Base-by-base conservation (phyloP, 2,888 invertebrate genomes). In the Drosophila pseudotalamancana region DNA sequence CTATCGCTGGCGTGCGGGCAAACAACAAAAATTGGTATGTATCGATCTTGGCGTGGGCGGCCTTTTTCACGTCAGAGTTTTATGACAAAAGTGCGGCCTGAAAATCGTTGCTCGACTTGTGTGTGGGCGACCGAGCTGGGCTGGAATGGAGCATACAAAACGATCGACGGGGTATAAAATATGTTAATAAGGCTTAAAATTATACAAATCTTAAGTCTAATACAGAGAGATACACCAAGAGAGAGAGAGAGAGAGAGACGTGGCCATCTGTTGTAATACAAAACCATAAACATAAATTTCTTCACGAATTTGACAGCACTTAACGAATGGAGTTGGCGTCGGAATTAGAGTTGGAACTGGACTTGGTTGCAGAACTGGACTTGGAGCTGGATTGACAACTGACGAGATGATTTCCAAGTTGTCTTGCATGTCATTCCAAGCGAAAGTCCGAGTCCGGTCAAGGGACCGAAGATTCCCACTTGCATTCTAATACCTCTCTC, bases 151-250 rank as follows among this genome's bases (percentile, higher is more conserved):
- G 25, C 27, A 31, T 23, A 51, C 23, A 42, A 42, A 43, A 12
- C 48, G 49, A 48, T 59, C 72, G 79, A 59, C 57, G 48, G 54
- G 55, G 76, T 72, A 86, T 82, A 83, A 83, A 76, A 83, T 86
- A 83, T 83, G 83, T 86, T 87, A 83, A 83, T 83, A 86, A 86
- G 83, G 69, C 80, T 82, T 78, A 73, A 76, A 82, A 74, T 73
- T 84, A 81, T 81, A 87, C 74, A 71, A 76, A 78, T 65, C 67
- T 51, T 32, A 31, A 54, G 40, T 29, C 29, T n/a, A n/a, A n/a
- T 4, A 29, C 49, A 12, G 31, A 23, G 19, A 11, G 19, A 1
- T n/a, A n/a, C n/a, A n/a, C n/a, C n/a, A 4, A 11, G 39, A 16
- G 14, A 1, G 12, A 3, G 9, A 43, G 49, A 27, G 42, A 31